A percentile compares a stretch with the other conserved stretches of the same genome.
phyloP scores from a whole-genome alignment of 2,113 vertebrate species.

The Oreochromis aureus region DNA sequence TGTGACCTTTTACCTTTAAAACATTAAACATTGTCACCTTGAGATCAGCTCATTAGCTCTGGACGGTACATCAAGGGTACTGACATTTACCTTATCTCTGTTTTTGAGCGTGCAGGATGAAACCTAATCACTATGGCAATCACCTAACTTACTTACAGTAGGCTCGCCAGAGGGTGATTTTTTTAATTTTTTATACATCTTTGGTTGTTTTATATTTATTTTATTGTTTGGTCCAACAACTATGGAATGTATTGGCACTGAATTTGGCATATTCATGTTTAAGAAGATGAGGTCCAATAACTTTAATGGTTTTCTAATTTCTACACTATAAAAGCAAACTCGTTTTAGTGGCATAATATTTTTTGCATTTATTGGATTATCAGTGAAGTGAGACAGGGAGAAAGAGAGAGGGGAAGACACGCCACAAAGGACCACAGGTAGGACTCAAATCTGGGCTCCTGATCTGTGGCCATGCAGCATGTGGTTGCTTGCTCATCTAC shows the following conservation, averaged over 20 bases:
- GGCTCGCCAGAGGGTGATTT: background rate
- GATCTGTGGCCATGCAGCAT: background rate
- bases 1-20: background rate
- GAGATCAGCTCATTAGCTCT: background rate
- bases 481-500: background rate
- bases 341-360: background rate
- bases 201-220: background rate
- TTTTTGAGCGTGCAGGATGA: background rate
- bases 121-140: background rate
- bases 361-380: background rate
- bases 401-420: background rate
- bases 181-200: background rate
- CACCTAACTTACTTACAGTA: background rate
- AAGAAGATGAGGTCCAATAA: background rate
- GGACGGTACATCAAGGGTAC: background rate
- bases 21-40: background rate
- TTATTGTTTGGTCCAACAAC: background rate
- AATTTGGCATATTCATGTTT: background rate
- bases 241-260: background rate
- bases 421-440: background rate
- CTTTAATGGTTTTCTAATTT: background rate
- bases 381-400: background rate
- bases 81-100: background rate
- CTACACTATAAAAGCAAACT: background rate
- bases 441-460: background rate